Percentiles rank a stretch among this genome's conserved stretches.
These are phyloP conservation scores for Hipparchia semele DNA, from an alignment of 2,888 invertebrate genomes.

Conservation along the genomic window DNA sequence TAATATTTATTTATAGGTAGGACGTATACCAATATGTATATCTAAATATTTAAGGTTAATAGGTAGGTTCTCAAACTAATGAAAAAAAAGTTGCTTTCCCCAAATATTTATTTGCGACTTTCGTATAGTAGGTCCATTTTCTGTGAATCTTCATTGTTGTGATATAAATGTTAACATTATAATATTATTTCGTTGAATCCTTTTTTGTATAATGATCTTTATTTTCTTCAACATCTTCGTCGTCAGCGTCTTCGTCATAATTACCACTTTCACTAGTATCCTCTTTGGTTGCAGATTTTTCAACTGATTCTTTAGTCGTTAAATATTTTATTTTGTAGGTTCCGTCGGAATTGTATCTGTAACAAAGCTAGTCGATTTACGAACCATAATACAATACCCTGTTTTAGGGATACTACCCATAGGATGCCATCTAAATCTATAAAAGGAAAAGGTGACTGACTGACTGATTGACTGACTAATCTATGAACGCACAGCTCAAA, in stretches of 20 bases:
- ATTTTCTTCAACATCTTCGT: slow-evolving; percentile 19
- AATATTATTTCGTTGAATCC: slow-evolving; percentile 15
- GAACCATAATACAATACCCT: too few species aligned
- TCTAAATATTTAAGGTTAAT: too few species aligned
- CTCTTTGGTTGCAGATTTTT: slow-evolving; percentile 35
- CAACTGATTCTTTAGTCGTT: slow-evolving; percentile 53
- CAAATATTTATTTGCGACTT: slow-evolving; percentile 38
- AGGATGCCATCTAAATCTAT: too few species aligned
- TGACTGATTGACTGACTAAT: too few species aligned
- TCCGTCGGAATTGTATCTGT: slow-evolving; percentile 83
- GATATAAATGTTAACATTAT: background rate
- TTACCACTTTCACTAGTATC: slow-evolving; percentile 23
- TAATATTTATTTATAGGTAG: too few species aligned
- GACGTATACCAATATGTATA: too few species aligned
- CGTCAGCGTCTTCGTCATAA: slow-evolving; percentile 21
- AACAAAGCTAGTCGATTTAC: slow-evolving; percentile 29
- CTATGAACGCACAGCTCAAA: too few species aligned
- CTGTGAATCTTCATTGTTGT: background rate
- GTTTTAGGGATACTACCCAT: too few species aligned
- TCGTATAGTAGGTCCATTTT: slow-evolving; percentile 8
- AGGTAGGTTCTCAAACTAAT: too few species aligned
- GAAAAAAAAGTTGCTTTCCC: slow-evolving; percentile 10
- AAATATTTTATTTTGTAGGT: slow-evolving; percentile 84
- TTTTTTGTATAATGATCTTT: slow-evolving; percentile 22
- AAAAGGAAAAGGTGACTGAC: too few species aligned